Conservation (phyloP, 2,797 vertebrate genomes). For the Bucorvus abyssinicus region DNA sequence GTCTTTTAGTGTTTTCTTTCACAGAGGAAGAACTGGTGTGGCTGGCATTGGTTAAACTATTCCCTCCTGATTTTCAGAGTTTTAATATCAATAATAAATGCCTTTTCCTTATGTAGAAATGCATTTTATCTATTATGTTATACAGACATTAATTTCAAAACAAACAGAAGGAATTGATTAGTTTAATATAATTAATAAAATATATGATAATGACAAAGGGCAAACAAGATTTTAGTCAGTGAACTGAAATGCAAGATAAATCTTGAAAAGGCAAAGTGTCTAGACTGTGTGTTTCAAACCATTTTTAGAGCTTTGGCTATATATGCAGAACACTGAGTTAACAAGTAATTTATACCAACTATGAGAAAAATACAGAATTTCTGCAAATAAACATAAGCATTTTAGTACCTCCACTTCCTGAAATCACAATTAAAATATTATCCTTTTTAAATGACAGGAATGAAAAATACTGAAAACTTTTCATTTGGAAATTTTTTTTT, state of each 20-base stretch:
- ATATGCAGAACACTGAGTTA: not conserved
- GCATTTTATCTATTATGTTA: not conserved
- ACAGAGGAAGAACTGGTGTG: not conserved
- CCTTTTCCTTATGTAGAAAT: not conserved
- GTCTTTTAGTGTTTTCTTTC: not conserved
- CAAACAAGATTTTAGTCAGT: not conserved
- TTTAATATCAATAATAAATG: not conserved
- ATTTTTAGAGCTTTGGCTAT: not conserved
- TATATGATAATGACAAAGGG: not conserved
- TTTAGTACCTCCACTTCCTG: not conserved
- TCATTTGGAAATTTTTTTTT: not conserved
- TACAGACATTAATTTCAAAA: not conserved
- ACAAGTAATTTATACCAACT: not conserved
- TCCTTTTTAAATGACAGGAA: not conserved
- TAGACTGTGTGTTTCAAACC: accelerated
- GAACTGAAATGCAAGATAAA: not conserved
- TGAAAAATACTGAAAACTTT: not conserved
- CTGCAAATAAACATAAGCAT: not conserved
- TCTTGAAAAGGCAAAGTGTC: not conserved
- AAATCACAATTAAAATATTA: not conserved
- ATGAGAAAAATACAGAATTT: not conserved
- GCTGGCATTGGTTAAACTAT: not conserved
- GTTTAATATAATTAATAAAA: not conserved
- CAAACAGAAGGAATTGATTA: not conserved
- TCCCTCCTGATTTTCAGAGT: not conserved